A percentile compares a stretch with the other conserved stretches of the same genome.
Evolutionary conservation across 2,113 vertebrate species (phyloP).

Genomic region (Cariama cristata): DNA sequence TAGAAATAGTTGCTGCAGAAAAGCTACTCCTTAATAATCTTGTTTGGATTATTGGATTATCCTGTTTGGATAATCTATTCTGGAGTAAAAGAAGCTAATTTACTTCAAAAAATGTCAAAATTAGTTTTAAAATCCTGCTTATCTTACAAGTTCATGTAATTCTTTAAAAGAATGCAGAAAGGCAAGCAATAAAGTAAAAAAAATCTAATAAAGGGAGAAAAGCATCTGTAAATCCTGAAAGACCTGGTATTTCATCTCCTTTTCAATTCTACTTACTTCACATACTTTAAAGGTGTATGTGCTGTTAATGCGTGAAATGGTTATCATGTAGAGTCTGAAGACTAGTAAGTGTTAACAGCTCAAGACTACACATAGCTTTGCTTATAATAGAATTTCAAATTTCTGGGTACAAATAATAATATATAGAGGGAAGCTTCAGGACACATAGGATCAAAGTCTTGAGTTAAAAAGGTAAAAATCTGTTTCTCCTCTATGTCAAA

Average conservation of each 20-base stretch:
- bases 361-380: accelerated
- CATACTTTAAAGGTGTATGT: background rate
- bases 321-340: background rate
- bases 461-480: background rate
- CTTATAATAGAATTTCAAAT: background rate
- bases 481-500: background rate
- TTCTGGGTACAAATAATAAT: background rate
- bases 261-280: background rate
- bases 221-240: background rate
- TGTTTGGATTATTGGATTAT: background rate
- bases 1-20: background rate
- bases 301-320: background rate
- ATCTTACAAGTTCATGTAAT: background rate
- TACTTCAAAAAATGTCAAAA: background rate
- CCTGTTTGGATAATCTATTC: background rate
- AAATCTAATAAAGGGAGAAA: background rate
- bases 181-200: background rate
- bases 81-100: background rate
- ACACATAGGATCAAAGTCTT: background rate
- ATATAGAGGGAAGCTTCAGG: background rate
- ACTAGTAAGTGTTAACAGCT: background rate
- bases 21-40: background rate
- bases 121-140: background rate
- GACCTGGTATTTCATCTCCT: background rate
- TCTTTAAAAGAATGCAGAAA: background rate